Conservation (phyloP, 2,113 vertebrate species). For the Sturnira hondurensis region DNA sequence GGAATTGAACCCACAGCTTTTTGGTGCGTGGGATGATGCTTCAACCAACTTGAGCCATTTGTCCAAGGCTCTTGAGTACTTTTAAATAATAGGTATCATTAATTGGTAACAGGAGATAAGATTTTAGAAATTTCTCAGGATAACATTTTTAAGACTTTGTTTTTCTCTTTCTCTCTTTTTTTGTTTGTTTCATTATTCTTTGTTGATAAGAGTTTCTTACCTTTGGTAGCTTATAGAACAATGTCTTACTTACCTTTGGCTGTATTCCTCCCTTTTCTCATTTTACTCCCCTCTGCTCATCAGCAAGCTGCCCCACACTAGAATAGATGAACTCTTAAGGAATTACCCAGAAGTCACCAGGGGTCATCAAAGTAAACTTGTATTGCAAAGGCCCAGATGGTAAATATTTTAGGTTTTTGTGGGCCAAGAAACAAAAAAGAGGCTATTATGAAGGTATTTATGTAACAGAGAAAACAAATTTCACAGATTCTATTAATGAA, state of each 20-base stretch:
- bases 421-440: background rate
- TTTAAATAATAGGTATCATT: background rate
- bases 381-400: background rate
- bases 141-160: background rate
- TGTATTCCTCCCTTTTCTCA: background rate
- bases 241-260: background rate
- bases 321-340: background rate
- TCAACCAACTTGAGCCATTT: no score
- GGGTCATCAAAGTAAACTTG: background rate
- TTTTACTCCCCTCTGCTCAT: background rate
- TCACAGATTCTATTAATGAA: background rate
- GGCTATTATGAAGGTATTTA: background rate
- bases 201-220: background rate
- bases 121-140: background rate
- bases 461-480: background rate
- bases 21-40: no score
- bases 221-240: background rate
- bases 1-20: no score
- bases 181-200: background rate
- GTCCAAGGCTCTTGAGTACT: background rate
- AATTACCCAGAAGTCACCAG: background rate
- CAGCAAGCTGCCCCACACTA: background rate
- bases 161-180: no score
- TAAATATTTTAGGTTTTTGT: background rate
- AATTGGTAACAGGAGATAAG: background rate